Conservation (phyloP, 2,888 invertebrate species). For the Dioctria rufipes region DNA sequence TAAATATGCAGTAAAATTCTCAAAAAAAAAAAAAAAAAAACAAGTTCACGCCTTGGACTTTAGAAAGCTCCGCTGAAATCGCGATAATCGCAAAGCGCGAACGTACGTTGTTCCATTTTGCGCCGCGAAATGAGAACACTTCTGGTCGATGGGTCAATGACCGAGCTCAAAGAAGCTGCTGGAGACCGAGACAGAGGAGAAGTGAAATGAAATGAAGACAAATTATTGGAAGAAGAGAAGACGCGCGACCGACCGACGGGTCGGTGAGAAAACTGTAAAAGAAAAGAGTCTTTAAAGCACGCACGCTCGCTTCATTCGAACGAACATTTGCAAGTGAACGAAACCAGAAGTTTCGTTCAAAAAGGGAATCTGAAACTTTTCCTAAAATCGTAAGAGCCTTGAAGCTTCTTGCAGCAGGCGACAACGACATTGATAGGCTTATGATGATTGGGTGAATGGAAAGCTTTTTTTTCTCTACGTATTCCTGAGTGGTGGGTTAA, state of each 20-base stretch:
- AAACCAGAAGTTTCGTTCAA: constrained; percentile 26
- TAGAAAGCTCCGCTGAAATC: constrained; percentile 32
- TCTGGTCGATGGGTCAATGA: constrained; percentile 51
- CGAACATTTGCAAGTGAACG: constrained; percentile 27
- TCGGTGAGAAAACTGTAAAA: background rate
- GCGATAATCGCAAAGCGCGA: background rate
- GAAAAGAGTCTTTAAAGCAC: constrained; percentile 10
- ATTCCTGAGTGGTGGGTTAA: too few relatives aligned
- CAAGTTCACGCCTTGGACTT: constrained; percentile 40
- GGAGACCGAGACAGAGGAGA: constrained; percentile 26
- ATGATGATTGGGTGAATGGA: constrained; percentile 34
- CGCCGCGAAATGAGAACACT: constrained; percentile 49
- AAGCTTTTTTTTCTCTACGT: constrained; percentile 4
- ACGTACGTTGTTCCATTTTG: constrained; percentile 35
- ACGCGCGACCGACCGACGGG: background rate
- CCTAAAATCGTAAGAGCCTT: background rate
- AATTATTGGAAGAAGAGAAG: background rate
- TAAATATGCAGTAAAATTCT: background rate
- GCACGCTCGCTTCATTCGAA: constrained; percentile 31
- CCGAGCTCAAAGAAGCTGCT: constrained; percentile 21
- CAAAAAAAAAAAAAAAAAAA: too few relatives aligned
- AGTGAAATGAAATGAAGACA: constrained; percentile 43
- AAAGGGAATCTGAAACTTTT: constrained; percentile 41
- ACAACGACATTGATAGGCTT: background rate
- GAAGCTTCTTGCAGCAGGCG: background rate